Conservation (phyloP, 2,888 invertebrate genomes). For the Choreutis nemorana region DNA sequence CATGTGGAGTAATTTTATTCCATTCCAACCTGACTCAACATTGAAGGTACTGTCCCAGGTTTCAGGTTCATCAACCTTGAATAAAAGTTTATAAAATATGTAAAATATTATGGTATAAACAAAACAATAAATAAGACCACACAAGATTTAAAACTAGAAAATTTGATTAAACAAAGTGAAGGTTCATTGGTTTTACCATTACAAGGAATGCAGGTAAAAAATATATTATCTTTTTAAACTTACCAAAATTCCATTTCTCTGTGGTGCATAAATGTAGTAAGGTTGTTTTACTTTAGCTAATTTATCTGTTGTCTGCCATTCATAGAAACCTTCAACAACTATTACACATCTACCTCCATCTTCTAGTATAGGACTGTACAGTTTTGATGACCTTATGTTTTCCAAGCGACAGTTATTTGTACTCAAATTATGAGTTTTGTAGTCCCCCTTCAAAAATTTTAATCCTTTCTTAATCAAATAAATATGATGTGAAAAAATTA, state of each 20-base stretch:
- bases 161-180: no score
- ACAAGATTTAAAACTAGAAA: background rate
- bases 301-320: constrained; percentile 76
- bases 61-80: constrained; percentile 57
- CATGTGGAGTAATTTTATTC: constrained; percentile 72
- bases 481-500: no score
- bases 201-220: background rate
- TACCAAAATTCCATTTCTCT: constrained; percentile 53
- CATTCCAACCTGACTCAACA: constrained; percentile 65
- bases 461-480: no score
- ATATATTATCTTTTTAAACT: background rate
- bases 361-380: constrained; percentile 72
- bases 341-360: constrained; percentile 80
- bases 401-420: constrained; percentile 85
- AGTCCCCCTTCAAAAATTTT: constrained; percentile 60
- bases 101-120: no score
- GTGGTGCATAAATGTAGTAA: constrained; percentile 75
- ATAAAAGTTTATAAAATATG: background rate
- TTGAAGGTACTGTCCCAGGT: constrained; percentile 61
- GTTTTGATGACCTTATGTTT: constrained; percentile 71
- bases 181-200: no score
- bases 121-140: no score
- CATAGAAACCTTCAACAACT: constrained; percentile 83
- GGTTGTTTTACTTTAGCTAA: constrained; percentile 72
- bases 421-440: constrained; percentile 70